These are phyloP conservation scores for Polypedilum pembai DNA, from an alignment of 1,140 invertebrate species.

Conservation along the genomic window DNA sequence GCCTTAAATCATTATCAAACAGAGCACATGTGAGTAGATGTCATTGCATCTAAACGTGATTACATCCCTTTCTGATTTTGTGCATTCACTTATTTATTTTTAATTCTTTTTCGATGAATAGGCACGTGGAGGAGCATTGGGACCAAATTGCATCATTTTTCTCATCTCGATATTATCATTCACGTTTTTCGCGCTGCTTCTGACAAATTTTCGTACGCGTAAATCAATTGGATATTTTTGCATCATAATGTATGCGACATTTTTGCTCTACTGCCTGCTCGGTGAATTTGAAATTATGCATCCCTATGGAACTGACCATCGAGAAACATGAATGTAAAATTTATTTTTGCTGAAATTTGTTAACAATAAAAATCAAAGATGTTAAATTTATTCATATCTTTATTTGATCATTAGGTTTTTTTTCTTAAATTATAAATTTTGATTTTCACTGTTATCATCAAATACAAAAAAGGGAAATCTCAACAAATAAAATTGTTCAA, in stretches of 20 bases:
- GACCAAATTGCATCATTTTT: slow-evolving; percentile 22
- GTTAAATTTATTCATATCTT: no score
- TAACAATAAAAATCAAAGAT: no score
- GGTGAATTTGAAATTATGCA: slow-evolving; percentile 29
- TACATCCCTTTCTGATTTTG: neutral
- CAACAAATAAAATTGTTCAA: no score
- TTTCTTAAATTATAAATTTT: no score
- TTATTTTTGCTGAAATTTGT: no score
- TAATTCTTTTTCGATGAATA: neutral
- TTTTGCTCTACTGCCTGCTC: neutral
- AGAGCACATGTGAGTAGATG: neutral
- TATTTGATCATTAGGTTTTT: no score
- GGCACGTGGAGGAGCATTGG: neutral
- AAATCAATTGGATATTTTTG: slow-evolving; percentile 30
- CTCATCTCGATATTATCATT: slow-evolving; percentile 28
- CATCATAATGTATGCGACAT: slow-evolving; percentile 30
- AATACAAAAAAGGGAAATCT: no score
- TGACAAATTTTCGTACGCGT: slow-evolving; percentile 10
- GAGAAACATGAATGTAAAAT: neutral
- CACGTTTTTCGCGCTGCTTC: slow-evolving; percentile 29
- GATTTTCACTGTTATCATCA: no score
- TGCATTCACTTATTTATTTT: neutral
- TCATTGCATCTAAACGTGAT: no score
- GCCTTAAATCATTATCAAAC: neutral
- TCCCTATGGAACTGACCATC: slow-evolving; percentile 27